A percentile compares a stretch with the other conserved stretches of the same genome.
Evolutionary conservation across 92 coral and sea anemone genomes (phyloP).

Genomic region (Zoanthus gigantus): DNA sequence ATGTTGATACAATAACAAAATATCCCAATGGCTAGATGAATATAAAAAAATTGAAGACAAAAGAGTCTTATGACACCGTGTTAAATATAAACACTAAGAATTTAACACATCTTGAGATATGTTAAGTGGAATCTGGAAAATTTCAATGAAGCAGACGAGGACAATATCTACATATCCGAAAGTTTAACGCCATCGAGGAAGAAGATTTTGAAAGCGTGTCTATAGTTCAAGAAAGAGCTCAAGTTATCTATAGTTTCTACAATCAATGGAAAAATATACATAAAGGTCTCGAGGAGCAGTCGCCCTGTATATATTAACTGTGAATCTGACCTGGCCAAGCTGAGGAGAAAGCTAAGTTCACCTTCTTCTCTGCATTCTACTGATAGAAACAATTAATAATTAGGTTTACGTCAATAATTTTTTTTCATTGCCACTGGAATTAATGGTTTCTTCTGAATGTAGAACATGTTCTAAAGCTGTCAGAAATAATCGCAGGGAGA

Average conservation of each 20-base stretch:
- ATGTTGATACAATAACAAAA: no score
- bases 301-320: slow-evolving; percentile 26
- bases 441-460: slow-evolving; percentile 9
- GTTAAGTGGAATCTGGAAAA: slow-evolving; percentile 10
- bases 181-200: slow-evolving; percentile 27
- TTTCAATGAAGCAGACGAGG: slow-evolving; percentile 19
- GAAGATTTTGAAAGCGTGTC: slow-evolving; percentile 30
- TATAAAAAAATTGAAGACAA: no score
- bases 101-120: no score
- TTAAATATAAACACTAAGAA: no score
- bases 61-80: no score
- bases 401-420: slow-evolving; percentile 28
- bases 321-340: slow-evolving; percentile 31
- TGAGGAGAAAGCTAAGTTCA: slow-evolving; percentile 29
- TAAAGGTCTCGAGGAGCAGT: slow-evolving; percentile 26
- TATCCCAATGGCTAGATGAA: no score
- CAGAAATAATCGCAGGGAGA: not conserved
- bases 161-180: slow-evolving; percentile 34
- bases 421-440: slow-evolving; percentile 12
- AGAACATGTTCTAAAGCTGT: not conserved
- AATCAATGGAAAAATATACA: slow-evolving; percentile 24
- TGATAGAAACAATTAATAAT: slow-evolving; percentile 22
- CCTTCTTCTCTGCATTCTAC: not conserved
- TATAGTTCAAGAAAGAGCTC: slow-evolving; percentile 28
- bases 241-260: slow-evolving; percentile 17